Base-by-base conservation (phyloP, 2,888 invertebrate species). In the Pseudococcus viburni region DNA sequence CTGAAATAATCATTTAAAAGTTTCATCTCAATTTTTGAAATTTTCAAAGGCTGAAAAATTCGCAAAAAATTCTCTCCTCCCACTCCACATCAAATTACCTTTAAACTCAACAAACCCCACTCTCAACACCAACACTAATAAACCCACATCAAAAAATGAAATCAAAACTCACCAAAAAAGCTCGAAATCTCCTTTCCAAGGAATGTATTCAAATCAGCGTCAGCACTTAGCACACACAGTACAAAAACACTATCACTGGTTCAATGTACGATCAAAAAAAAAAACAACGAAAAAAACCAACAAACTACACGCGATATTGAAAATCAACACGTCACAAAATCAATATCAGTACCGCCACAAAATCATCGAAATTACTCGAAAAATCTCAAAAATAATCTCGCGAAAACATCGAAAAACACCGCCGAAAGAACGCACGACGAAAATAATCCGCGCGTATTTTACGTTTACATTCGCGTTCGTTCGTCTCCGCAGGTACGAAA, bases 321-420 rank as follows among this genome's bases (percentile, higher is more conserved):
- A 22, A 64, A 59, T 19, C 17, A 64, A 64, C 64, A 64, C 64
- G 64, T 0, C 64, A 22, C 19, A 64, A 9, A 22, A 64, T 15
- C 22, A 64, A 64, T 64, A 11, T 11, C 19, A 64, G 64, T 64
- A 64, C 22, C 64, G 15, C 64, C 64, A 64, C 64, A 64, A 64
- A 64, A 64, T 22, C 64, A 22, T 22, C 64, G 64, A 64, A 64
- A 64, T 64, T 22, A 11, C 22, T 22, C 64, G 19, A 22, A 64
- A 64, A 64, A n/a, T 59, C 59, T 59, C 51, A n/a, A 59, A 59
- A 59, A 59, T 59, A 3, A 59, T 59, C 19, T 9, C 64, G 64
- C 64, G 64, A 64, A 64, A 22, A 64, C 64, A 64, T 64, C 64
- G 64, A 64, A 17, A 51, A 64, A 64, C 64, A 64, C 64, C 64